These are phyloP conservation scores for Crocallis elinguaria DNA, from an alignment of 2,888 invertebrate species.

Conservation along the genomic window DNA sequence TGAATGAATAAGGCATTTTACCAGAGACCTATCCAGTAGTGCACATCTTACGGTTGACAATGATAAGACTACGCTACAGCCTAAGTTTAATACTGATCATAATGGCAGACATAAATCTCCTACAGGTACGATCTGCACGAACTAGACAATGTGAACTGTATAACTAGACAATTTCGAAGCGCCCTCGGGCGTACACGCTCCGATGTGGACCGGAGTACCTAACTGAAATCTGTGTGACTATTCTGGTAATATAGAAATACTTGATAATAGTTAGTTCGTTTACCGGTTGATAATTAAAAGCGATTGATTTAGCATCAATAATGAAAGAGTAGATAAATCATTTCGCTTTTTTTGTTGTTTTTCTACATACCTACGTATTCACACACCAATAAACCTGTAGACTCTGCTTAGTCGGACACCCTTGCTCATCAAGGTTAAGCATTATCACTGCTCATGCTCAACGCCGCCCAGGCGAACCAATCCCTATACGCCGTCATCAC, in stretches of 20 bases:
- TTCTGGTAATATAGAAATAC: not conserved
- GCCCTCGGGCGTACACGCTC: conserved; percentile 49
- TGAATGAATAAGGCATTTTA: no score
- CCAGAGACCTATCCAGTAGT: not conserved
- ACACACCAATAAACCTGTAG: no score
- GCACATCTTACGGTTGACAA: not conserved
- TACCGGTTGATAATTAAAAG: no score
- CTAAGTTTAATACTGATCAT: not conserved
- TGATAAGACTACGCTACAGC: not conserved
- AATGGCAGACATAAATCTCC: conserved; percentile 40
- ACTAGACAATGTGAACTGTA: not conserved
- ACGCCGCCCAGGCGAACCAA: no score
- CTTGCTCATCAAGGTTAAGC: no score
- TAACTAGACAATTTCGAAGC: conserved; percentile 4
- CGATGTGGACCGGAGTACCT: conserved; percentile 38
- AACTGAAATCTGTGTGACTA: not conserved
- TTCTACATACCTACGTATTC: no score
- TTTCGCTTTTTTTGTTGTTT: no score
- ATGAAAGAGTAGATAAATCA: no score
- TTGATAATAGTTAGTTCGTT: not conserved
- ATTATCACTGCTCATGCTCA: no score
- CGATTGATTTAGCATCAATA: no score
- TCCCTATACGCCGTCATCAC: no score
- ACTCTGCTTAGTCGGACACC: no score
- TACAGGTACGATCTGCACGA: not conserved